Evolutionary conservation across 92 coral and sea anemone genomes (phyloP).

Genomic region (Bergia puertoricense): DNA sequence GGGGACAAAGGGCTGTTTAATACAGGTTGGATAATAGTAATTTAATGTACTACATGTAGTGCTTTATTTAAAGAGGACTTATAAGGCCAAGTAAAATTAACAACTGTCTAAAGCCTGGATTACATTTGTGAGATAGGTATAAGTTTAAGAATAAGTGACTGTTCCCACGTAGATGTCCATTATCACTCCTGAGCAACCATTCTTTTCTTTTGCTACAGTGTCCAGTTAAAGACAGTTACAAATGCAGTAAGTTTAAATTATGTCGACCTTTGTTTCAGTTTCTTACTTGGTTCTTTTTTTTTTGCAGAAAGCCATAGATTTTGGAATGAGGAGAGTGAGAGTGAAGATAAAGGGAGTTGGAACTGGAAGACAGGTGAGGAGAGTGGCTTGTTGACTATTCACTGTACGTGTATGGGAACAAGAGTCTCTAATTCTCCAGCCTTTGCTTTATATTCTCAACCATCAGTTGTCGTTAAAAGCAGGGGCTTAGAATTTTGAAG

Average conservation of each 20-base stretch:
- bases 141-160: no score
- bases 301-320: constrained; percentile 83
- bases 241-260: neutral
- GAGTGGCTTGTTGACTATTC: neutral
- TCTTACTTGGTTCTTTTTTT: neutral
- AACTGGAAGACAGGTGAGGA: constrained; percentile 86
- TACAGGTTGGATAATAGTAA: no score
- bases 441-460: neutral
- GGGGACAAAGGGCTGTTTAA: no score
- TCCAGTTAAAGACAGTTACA: neutral
- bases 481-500: no score
- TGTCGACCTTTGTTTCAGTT: neutral
- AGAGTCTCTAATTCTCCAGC: neutral
- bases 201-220: neutral
- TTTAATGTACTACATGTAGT: no score
- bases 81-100: no score
- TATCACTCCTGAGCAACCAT: no score
- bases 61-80: no score
- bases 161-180: no score
- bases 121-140: no score
- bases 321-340: constrained; percentile 84
- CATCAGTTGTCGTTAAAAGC: no score
- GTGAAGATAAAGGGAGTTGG: constrained; percentile 94
- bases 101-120: no score
- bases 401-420: neutral